Percentiles rank a stretch among this genome's conserved stretches.
Conservation (phyloP, 2,797 vertebrate species). For the Glossophaga mutica region DNA sequence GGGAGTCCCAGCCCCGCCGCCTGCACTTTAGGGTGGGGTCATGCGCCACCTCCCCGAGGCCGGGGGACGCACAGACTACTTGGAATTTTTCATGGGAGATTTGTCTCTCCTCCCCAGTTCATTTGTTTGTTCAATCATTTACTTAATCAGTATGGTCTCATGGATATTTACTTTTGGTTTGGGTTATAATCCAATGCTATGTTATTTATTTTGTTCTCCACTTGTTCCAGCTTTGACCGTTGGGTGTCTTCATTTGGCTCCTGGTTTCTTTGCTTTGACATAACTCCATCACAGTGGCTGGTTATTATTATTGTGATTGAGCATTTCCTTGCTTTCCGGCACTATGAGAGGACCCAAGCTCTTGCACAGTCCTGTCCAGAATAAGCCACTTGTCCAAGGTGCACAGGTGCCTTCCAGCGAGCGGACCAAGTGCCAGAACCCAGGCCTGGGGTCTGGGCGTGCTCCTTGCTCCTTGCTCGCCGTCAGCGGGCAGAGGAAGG, state of each 20-base stretch:
- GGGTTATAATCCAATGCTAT: not conserved
- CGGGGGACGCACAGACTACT: fast-evolving
- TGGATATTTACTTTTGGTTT: not conserved
- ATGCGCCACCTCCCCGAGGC: fast-evolving
- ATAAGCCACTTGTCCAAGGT: not conserved
- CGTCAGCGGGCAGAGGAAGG: not conserved
- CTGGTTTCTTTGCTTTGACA: fast-evolving
- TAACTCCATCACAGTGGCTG: fast-evolving
- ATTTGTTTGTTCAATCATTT: not conserved
- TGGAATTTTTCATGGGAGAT: not conserved
- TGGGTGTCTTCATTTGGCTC: not conserved
- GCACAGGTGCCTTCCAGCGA: not conserved
- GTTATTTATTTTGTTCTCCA: not conserved
- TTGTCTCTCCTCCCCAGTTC: not conserved
- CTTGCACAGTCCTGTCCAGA: not conserved
- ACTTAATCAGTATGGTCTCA: not conserved
- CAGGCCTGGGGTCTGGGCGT: not conserved
- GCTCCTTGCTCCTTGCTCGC: fast-evolving
- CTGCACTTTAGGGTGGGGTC: fast-evolving
- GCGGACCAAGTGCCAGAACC: not conserved
- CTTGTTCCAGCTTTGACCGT: too few species aligned
- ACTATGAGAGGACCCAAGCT: not conserved
- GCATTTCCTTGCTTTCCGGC: not conserved
- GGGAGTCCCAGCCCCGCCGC: fast-evolving
- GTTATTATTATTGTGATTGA: too few species aligned